These are phyloP conservation scores for Lepus timidus DNA, from an alignment of 2,113 vertebrate genomes.

Conservation along the genomic window DNA sequence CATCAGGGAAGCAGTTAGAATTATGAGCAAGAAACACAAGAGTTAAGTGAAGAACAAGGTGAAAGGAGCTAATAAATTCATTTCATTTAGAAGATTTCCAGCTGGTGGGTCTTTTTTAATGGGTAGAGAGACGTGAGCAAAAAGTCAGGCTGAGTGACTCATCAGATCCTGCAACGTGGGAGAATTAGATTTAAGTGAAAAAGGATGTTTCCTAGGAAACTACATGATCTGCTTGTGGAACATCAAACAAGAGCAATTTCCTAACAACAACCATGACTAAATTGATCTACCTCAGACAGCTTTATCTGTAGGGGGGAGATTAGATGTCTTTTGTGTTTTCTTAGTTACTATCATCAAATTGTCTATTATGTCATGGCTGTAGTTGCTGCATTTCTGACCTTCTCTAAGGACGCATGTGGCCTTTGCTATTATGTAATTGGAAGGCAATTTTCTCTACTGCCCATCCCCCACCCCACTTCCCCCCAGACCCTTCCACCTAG, in stretches of 20 bases:
- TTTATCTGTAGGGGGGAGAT: constrained; percentile 85
- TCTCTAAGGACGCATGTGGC: constrained; percentile 69
- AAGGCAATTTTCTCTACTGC: constrained; percentile 70
- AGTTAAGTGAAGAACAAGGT: constrained; percentile 79
- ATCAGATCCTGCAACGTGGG: constrained; percentile 85
- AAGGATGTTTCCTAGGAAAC: constrained; percentile 92
- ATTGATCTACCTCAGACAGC: constrained; percentile 88
- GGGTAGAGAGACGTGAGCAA: constrained; percentile 83
- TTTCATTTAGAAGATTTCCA: constrained; percentile 82
- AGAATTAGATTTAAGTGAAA: constrained; percentile 90
- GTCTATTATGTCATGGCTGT: constrained; percentile 80
- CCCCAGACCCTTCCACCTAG: background rate
- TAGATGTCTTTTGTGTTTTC: constrained; percentile 85
- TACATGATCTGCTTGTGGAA: constrained; percentile 89
- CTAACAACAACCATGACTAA: constrained; percentile 87
- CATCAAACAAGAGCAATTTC: constrained; percentile 90
- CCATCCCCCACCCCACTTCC: background rate
- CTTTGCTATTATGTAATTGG: constrained; percentile 79
- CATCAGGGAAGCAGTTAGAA: constrained; percentile 55
- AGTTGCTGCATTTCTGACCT: constrained; percentile 80
- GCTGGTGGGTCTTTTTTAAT: constrained; percentile 82
- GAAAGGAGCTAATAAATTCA: constrained; percentile 83
- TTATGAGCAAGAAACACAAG: constrained; percentile 65
- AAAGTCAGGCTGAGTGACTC: constrained; percentile 88
- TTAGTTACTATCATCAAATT: constrained; percentile 86